Evolutionary conservation across 53 echinoderm and acorn worm genomes (phyloP).

Genomic region (Paelopatides confundens): DNA sequence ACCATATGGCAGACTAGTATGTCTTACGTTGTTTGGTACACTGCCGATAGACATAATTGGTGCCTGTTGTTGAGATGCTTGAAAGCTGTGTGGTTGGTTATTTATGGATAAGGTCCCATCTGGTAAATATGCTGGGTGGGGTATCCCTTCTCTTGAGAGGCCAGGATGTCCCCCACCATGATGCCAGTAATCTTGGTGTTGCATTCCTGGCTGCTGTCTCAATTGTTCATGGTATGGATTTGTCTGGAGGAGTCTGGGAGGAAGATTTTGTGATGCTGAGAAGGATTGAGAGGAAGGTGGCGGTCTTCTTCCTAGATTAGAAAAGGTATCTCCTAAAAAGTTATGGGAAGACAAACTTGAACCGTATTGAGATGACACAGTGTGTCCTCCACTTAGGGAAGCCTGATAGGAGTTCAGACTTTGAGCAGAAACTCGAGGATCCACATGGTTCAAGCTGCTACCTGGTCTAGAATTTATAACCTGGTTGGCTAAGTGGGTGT

Average conservation of each 20-base stretch:
- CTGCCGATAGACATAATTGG: slow-evolving; percentile 22
- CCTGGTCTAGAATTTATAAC: slow-evolving; percentile 1
- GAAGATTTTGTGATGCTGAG: neutral
- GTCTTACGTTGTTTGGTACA: neutral
- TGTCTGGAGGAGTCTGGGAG: neutral
- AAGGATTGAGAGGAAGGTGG: neutral
- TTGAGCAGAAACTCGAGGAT: slow-evolving; percentile 18
- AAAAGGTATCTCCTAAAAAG: slow-evolving; percentile 24
- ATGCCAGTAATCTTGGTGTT: neutral
- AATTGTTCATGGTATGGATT: slow-evolving; percentile 6
- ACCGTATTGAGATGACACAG: neutral
- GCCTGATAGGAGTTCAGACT: neutral
- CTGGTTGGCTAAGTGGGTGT: neutral
- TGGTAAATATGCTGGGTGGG: neutral
- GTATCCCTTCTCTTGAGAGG: neutral
- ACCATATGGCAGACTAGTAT: neutral
- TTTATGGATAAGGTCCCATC: neutral
- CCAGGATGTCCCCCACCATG: neutral
- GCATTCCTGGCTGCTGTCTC: slow-evolving; percentile 8
- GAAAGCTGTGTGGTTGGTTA: neutral
- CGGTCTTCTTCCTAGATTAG: slow-evolving; percentile 16
- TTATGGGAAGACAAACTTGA: slow-evolving; percentile 1
- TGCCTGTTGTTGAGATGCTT: neutral
- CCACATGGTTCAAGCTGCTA: neutral
- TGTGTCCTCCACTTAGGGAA: slow-evolving; percentile 1